phyloP scores from a whole-genome alignment of 1,140 invertebrate genomes.

The Lepidotrigona ventralis region DNA sequence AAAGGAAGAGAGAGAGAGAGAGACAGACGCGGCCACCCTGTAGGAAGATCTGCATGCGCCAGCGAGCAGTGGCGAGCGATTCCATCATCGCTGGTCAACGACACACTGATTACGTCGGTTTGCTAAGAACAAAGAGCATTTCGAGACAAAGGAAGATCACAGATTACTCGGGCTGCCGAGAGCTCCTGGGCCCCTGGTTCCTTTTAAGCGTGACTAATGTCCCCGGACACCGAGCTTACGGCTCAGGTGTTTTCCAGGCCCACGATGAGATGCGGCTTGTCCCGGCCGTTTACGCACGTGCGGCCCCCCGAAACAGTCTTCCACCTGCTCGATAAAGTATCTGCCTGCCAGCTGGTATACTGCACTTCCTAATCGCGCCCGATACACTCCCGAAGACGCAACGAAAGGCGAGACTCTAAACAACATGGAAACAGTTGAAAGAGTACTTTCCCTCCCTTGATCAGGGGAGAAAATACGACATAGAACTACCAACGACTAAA shows the following conservation, averaged over 20 bases:
- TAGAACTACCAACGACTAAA: too few relatives aligned
- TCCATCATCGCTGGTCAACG: constrained; percentile 34
- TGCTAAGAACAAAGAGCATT: constrained; percentile 52
- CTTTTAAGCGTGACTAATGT: constrained; percentile 64
- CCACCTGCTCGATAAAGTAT: constrained; percentile 45
- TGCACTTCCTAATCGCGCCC: constrained; percentile 24
- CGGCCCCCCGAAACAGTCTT: constrained; percentile 50
- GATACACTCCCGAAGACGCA: constrained; percentile 1
- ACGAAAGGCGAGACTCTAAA: neutral
- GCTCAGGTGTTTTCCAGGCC: constrained; percentile 63
- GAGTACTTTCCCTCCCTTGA: too few relatives aligned
- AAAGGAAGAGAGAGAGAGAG: too few relatives aligned
- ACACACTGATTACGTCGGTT: constrained; percentile 46
- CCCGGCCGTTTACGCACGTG: constrained; percentile 56
- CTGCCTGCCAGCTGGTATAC: constrained; percentile 41
- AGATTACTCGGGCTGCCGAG: constrained; percentile 46
- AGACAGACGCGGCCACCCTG: neutral
- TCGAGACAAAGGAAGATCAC: constrained; percentile 57
- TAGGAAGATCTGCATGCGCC: neutral
- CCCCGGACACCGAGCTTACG: constrained; percentile 47
- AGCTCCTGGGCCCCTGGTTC: constrained; percentile 41
- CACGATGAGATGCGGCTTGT: constrained; percentile 57
- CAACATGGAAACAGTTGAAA: neutral
- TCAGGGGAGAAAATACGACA: too few relatives aligned
- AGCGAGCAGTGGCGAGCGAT: neutral